These are phyloP conservation scores for Sebastes taczanowskii DNA, from an alignment of 2,797 vertebrate species.

Conservation along the genomic window DNA sequence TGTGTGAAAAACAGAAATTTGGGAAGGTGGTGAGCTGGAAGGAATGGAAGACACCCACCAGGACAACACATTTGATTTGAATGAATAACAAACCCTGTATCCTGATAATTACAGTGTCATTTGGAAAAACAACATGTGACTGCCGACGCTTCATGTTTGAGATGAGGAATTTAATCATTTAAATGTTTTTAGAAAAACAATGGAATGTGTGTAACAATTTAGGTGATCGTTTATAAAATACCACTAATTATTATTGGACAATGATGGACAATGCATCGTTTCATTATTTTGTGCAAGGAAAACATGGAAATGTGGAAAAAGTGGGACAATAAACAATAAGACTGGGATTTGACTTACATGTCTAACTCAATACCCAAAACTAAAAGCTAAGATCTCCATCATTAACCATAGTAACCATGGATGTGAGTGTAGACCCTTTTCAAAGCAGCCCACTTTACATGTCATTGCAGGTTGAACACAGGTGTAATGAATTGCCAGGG, in stretches of 20 bases:
- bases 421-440: too few species aligned
- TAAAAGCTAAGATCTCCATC: too few species aligned
- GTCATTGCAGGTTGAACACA: too few species aligned
- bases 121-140: neutral
- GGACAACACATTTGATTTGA: neutral
- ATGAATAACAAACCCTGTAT: neutral
- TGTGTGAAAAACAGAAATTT: constrained; percentile 1
- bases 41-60: too few species aligned
- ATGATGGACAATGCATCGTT: neutral
- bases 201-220: neutral
- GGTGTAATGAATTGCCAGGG: too few species aligned
- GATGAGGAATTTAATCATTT: neutral
- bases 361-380: neutral
- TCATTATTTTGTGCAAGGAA: neutral
- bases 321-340: neutral
- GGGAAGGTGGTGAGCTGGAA: too few species aligned
- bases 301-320: neutral
- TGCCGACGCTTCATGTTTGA: neutral
- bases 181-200: neutral
- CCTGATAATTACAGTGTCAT: neutral
- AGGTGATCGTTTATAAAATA: neutral
- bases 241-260: neutral
- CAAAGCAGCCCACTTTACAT: too few species aligned
- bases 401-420: neutral
- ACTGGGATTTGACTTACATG: neutral